Conservation (phyloP, 2,797 vertebrate genomes). For the Sebastiscus tertius region DNA sequence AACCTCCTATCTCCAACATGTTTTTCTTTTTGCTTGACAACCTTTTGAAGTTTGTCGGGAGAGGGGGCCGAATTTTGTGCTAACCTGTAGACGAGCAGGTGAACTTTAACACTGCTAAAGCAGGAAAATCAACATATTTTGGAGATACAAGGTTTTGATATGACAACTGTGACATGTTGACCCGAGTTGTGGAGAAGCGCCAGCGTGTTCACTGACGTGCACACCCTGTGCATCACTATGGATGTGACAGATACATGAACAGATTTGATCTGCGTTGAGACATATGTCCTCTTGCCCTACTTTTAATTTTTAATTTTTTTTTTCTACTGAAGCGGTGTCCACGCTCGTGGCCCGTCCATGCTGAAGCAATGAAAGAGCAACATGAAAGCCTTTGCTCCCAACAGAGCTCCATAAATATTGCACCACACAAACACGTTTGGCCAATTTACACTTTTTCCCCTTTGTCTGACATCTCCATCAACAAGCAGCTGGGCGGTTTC, state of each 20-base stretch:
- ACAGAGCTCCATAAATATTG: constrained; percentile 70
- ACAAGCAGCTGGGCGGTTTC: constrained; percentile 64
- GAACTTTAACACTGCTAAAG: neutral
- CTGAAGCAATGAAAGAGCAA: constrained; percentile 29
- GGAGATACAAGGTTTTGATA: neutral
- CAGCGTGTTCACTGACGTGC: neutral
- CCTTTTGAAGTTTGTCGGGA: constrained; percentile 1
- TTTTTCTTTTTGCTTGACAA: constrained; percentile 7
- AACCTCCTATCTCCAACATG: constrained; percentile 24
- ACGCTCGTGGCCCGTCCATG: neutral
- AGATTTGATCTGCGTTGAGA: neutral
- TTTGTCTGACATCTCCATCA: constrained; percentile 73
- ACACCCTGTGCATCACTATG: constrained; percentile 19
- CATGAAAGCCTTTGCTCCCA: constrained; percentile 55
- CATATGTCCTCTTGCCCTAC: constrained; percentile 2
- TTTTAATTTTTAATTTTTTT: neutral
- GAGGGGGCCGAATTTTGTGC: neutral
- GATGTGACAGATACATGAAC: constrained; percentile 16
- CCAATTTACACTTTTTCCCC: constrained; percentile 67
- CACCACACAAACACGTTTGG: constrained; percentile 66
- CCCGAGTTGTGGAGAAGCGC: neutral
- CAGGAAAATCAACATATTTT: neutral
- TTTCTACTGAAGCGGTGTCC: constrained; percentile 39
- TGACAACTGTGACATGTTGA: neutral
- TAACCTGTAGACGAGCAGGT: neutral